Conservation (phyloP, 2,888 invertebrate species). For the Ectemnius continuus region DNA sequence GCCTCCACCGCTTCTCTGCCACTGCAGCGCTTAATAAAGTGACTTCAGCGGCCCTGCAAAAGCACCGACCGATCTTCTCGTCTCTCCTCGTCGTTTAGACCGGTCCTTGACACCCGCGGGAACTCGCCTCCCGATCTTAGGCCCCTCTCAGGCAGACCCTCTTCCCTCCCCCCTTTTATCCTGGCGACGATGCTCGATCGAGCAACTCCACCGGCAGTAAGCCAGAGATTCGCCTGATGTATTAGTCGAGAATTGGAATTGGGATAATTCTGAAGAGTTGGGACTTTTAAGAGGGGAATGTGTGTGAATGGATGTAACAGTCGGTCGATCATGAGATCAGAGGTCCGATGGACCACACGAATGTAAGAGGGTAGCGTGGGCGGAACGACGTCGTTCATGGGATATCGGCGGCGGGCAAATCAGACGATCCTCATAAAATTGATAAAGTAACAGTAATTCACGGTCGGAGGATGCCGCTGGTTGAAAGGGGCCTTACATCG, state of each 20-base stretch:
- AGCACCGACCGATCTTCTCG: constrained; percentile 37
- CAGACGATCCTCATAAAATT: background rate
- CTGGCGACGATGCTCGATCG: too few relatives aligned
- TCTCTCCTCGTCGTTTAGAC: constrained; percentile 27
- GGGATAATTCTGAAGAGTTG: too few relatives aligned
- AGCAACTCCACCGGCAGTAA: too few relatives aligned
- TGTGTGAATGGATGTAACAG: too few relatives aligned
- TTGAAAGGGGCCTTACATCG: constrained; percentile 1
- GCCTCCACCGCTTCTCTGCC: constrained; percentile 31
- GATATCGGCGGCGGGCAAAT: background rate
- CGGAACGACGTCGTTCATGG: background rate
- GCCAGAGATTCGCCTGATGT: too few relatives aligned
- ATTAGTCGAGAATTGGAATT: too few relatives aligned
- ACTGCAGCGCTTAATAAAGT: constrained; percentile 64
- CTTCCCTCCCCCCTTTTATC: too few relatives aligned
- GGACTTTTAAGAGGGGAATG: too few relatives aligned
- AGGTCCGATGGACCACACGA: background rate
- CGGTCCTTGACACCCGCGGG: constrained; percentile 32
- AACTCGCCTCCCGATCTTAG: background rate
- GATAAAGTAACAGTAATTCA: constrained; percentile 4
- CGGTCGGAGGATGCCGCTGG: background rate
- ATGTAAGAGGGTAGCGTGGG: background rate
- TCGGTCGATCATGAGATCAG: too few relatives aligned
- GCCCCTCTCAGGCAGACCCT: background rate
- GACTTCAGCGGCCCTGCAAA: constrained; percentile 58